phyloP scores from a whole-genome alignment of 2,797 vertebrate genomes.

The Sparus aurata region DNA sequence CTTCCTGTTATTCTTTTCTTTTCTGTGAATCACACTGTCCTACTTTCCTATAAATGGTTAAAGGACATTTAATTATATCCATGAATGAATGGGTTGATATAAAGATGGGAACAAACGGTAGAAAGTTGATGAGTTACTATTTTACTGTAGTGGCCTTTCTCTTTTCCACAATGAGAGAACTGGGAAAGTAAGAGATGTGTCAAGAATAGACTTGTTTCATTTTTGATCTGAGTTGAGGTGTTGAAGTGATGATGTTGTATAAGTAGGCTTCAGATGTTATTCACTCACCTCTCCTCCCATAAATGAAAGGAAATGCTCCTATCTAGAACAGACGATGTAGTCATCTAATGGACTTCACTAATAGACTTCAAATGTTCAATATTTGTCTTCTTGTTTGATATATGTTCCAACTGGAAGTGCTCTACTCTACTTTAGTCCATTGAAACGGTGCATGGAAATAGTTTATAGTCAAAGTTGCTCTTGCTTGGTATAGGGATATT shows the following conservation, averaged over 20 bases:
- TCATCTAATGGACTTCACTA: not conserved
- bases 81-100: conserved; percentile 2
- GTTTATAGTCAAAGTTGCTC: not conserved
- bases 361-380: conserved; percentile 9
- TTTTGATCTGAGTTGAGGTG: conserved; percentile 37
- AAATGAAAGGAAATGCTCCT: conserved; percentile 7
- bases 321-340: not conserved
- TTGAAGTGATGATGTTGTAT: conserved; percentile 11
- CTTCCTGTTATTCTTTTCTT: conserved; percentile 58
- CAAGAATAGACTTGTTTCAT: conserved; percentile 20
- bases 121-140: not conserved
- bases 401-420: not conserved
- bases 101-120: not conserved
- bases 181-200: conserved; percentile 9
- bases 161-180: not conserved
- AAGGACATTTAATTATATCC: conserved; percentile 9
- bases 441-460: not conserved
- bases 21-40: conserved; percentile 41
- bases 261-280: not conserved
- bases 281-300: conserved; percentile 8
- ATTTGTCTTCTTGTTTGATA: not conserved
- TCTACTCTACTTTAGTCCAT: not conserved
- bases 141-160: conserved; percentile 10
- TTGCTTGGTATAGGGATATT: not conserved
- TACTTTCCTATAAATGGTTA: conserved; percentile 27